Percentiles rank a stretch among this genome's conserved stretches.
Evolutionary conservation across 2,888 invertebrate genomes (phyloP).

Genomic region (Callyntrura sp.): DNA sequence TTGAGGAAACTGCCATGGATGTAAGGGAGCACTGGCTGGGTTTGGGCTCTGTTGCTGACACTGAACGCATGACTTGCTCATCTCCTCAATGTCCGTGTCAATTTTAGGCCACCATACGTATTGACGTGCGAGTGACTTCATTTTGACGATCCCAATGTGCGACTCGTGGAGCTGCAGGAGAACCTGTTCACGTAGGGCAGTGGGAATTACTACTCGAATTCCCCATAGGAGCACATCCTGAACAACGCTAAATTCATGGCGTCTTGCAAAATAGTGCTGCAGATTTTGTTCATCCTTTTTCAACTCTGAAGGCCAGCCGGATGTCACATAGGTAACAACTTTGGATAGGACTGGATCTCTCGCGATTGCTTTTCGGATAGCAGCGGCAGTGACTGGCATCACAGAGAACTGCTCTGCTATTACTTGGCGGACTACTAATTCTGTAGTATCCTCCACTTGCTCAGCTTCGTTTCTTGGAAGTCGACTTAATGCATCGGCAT

Average conservation of each 20-base stretch:
- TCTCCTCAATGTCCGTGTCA: conserved; percentile 66
- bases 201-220: conserved; percentile 73
- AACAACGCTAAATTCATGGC: conserved; percentile 55
- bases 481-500: not conserved
- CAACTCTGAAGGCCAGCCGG: too few species aligned
- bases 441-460: not conserved
- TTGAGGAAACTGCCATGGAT: conserved; percentile 75
- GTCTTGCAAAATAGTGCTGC: conserved; percentile 13
- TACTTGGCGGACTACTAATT: not conserved
- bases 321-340: too few species aligned
- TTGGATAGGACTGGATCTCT: conserved; percentile 2
- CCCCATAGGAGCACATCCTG: conserved; percentile 77
- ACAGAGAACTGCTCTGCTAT: too few species aligned
- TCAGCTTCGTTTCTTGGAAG: not conserved
- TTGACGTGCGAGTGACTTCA: conserved; percentile 64
- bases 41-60: conserved; percentile 29
- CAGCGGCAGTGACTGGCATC: conserved; percentile 63
- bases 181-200: conserved; percentile 29
- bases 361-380: not conserved
- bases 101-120: conserved; percentile 65
- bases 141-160: conserved; percentile 74
- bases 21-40: conserved; percentile 58
- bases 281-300: too few species aligned
- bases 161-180: conserved; percentile 64
- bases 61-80: not conserved